phyloP scores from a whole-genome alignment of 2,113 vertebrate species.

The Chunga burmeisteri region DNA sequence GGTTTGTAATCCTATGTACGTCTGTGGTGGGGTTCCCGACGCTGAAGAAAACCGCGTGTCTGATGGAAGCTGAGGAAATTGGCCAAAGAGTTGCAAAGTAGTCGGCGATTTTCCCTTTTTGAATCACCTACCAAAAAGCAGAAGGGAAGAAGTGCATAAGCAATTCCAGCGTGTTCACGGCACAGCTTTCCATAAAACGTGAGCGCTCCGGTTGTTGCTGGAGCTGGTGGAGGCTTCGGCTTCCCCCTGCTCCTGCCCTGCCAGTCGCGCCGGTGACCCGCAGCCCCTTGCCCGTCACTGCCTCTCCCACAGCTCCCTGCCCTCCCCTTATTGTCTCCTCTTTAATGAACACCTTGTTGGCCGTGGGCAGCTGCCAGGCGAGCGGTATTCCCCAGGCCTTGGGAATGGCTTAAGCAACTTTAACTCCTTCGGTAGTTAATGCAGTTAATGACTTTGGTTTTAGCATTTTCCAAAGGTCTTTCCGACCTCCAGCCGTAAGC shows the following conservation, averaged over 20 bases:
- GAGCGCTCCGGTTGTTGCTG: rapidly evolving
- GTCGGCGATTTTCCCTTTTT: background rate
- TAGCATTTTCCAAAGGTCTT: background rate
- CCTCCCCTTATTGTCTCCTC: background rate
- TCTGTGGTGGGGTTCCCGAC: background rate
- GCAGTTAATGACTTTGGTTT: background rate
- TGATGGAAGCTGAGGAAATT: background rate
- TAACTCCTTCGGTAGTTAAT: background rate
- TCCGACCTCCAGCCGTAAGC: background rate
- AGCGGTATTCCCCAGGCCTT: rapidly evolving
- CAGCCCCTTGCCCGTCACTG: background rate
- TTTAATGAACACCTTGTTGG: background rate
- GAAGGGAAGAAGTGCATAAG: background rate
- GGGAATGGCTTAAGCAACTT: background rate
- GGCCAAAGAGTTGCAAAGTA: background rate
- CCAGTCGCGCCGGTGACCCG: background rate
- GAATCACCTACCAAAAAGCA: background rate
- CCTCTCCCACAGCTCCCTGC: background rate
- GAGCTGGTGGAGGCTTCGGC: rapidly evolving
- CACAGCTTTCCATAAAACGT: background rate
- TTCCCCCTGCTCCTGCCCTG: background rate
- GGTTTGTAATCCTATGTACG: rapidly evolving
- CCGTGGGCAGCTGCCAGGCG: rapidly evolving
- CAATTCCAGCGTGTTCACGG: background rate
- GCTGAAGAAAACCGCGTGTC: rapidly evolving